phyloP scores from a whole-genome alignment of 2,888 invertebrate genomes.

The Yponomeuta sedellus region DNA sequence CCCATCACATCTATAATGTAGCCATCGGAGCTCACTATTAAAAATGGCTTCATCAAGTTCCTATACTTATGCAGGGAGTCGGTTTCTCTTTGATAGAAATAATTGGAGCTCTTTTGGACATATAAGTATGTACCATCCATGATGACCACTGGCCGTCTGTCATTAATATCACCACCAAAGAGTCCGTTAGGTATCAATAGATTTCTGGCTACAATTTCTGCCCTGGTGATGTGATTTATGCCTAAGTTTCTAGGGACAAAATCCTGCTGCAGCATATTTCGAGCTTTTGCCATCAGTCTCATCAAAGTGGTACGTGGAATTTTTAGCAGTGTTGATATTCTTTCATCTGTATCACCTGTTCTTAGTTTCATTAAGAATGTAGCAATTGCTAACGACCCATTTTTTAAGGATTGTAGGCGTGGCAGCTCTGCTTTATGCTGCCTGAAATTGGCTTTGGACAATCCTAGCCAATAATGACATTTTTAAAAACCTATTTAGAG shows the following conservation, averaged over 20 bases:
- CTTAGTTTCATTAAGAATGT: too few species aligned
- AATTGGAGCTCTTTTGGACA: too few species aligned
- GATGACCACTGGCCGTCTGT: too few species aligned
- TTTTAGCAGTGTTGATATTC: slow-evolving; percentile 16
- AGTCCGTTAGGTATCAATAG: slow-evolving; percentile 9
- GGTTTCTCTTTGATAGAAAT: too few species aligned
- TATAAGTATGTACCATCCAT: too few species aligned
- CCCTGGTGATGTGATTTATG: slow-evolving; percentile 7
- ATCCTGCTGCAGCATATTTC: slow-evolving; percentile 15
- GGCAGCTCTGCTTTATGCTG: slow-evolving; percentile 2
- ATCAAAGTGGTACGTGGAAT: slow-evolving; percentile 17
- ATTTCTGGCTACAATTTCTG: slow-evolving; percentile 10
- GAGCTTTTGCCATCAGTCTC: slow-evolving; percentile 15
- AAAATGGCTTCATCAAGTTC: too few species aligned
- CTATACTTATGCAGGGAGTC: too few species aligned
- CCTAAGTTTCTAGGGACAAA: slow-evolving; percentile 16
- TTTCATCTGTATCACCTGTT: slow-evolving; percentile 1
- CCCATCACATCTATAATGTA: background rate
- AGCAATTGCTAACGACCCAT: background rate
- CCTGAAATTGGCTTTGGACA: slow-evolving; percentile 8
- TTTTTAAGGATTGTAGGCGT: too few species aligned
- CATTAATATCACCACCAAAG: background rate
- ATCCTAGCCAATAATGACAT: slow-evolving; percentile 12
- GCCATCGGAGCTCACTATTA: background rate
- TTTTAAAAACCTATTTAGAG: too few species aligned